A percentile compares a stretch with the other conserved stretches of the same genome.
Conservation (phyloP, 2,888 invertebrate species). For the Tribolium freemani region DNA sequence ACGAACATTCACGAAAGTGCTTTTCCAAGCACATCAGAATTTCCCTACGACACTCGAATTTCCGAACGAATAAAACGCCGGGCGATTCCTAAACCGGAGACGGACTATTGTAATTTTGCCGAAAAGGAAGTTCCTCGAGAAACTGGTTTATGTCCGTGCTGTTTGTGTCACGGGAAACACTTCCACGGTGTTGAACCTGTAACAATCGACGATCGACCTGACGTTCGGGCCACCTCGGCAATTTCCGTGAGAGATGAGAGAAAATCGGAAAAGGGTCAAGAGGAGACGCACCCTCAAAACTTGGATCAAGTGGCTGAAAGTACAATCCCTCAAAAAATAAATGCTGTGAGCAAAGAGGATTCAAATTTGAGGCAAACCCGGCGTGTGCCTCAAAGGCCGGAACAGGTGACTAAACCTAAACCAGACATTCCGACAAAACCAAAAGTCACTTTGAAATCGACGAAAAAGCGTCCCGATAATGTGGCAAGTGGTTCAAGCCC, state of each 20-base stretch:
- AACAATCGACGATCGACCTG: not conserved
- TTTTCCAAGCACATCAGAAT: not conserved
- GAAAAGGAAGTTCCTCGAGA: not conserved
- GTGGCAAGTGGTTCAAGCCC: not conserved
- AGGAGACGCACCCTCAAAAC: too few relatives aligned
- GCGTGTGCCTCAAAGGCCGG: too few relatives aligned
- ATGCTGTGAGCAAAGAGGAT: not conserved
- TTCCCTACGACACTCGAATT: conserved; percentile 60
- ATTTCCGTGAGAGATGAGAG: not conserved
- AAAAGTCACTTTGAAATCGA: conserved; percentile 45
- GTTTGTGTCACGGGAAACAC: not conserved
- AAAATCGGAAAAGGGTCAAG: not conserved
- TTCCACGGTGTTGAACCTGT: not conserved
- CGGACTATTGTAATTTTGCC: conserved; percentile 51
- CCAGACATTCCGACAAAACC: conserved; percentile 51
- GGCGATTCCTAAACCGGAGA: conserved; percentile 44
- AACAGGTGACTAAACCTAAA: not conserved
- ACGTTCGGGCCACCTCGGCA: not conserved
- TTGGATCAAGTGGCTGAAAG: not conserved
- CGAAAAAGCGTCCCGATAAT: not conserved
- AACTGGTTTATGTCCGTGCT: not conserved
- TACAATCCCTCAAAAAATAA: not conserved
- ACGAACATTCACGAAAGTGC: not conserved
- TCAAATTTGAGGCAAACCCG: not conserved
- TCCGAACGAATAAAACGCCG: conserved; percentile 63